Conservation (phyloP, 2,113 vertebrate species). For the Trinectes maculatus region DNA sequence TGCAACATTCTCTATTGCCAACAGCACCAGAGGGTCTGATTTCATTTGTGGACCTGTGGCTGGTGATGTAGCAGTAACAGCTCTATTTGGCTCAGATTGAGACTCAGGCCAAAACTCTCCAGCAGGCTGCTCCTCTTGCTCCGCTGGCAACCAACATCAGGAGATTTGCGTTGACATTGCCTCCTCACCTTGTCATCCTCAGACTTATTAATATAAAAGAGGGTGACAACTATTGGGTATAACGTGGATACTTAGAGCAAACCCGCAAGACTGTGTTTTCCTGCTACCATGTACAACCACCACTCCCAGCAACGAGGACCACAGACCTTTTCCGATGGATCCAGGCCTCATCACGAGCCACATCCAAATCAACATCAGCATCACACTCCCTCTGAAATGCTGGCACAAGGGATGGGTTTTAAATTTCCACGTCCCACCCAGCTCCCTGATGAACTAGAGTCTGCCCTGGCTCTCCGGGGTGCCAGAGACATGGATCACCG, state of each 20-base stretch:
- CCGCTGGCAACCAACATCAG: slow-evolving; percentile 44
- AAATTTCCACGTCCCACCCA: slow-evolving; percentile 80
- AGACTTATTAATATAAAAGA: slow-evolving; percentile 77
- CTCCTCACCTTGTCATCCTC: slow-evolving; percentile 75
- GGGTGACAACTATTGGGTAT: slow-evolving; percentile 29
- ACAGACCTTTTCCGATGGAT: slow-evolving; percentile 74
- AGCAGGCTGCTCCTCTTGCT: slow-evolving; percentile 79
- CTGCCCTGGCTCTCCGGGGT: slow-evolving; percentile 69
- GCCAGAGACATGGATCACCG: slow-evolving; percentile 80
- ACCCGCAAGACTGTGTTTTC: background rate
- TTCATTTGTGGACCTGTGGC: slow-evolving; percentile 85
- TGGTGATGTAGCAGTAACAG: slow-evolving; percentile 52
- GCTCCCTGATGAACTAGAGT: slow-evolving; percentile 74
- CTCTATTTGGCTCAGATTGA: slow-evolving; percentile 89
- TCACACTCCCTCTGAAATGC: slow-evolving; percentile 41
- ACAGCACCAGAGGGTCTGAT: slow-evolving; percentile 82
- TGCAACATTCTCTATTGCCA: slow-evolving; percentile 85
- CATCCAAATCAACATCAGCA: slow-evolving; percentile 70
- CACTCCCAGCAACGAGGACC: slow-evolving; percentile 85
- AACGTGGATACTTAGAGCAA: slow-evolving; percentile 30
- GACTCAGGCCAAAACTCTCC: slow-evolving; percentile 85
- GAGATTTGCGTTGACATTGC: slow-evolving; percentile 30
- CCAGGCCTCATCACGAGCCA: slow-evolving; percentile 73
- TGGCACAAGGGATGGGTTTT: slow-evolving; percentile 73
- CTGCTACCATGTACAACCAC: slow-evolving; percentile 83